Base-by-base conservation (phyloP, 2,888 invertebrate species). In the Corythucha ciliata region DNA sequence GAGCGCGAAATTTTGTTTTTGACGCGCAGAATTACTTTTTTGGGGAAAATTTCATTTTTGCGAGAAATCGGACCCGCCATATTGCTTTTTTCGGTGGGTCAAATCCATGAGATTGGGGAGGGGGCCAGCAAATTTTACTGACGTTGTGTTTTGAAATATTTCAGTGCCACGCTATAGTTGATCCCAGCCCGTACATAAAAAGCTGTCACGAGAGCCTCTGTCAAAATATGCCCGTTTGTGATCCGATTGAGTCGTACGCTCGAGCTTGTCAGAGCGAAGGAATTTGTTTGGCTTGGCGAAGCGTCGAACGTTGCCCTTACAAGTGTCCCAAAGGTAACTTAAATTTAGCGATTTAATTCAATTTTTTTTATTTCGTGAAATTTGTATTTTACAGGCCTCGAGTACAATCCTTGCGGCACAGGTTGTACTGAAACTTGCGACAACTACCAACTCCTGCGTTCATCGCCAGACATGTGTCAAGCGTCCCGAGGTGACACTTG, bases 231-330 rank as follows among this genome's bases (percentile, higher is more conserved):
- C 67, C 71, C 14, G 73, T 73, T 5, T 89, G 89, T 63, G 70
- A 71, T 16, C 71, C 77, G 0, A 68, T 88, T 14, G 78, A 79
- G 59, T 77, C 80, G 0, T 89, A 88, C 65, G 83, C 82, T 0
- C 73, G 77, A 52, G 81, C 80, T 58, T 89, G 89, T 61, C 71
- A 76, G 12, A 69, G 73, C 12, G 73, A 75, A 50, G 84, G 81
- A 8, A 73, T 88, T n/a, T 87, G 87, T 62, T 68, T 83, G 1
- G 70, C 78, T 60, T 88, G 89, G 86, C 72, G 83, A 48, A 69
- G 69, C 0, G 70, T 69, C 0, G 64, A 71, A 1, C 65, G 80
- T 0, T 89, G 89, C 63, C 81, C 83, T 0, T 77, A 75, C 55
- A 67, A 72, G 1, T 89, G 84, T 60, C 68, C 74, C 20, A 62